Evolutionary conservation across 2,888 invertebrate genomes (phyloP).

Genomic region (Melanostoma scalare): DNA sequence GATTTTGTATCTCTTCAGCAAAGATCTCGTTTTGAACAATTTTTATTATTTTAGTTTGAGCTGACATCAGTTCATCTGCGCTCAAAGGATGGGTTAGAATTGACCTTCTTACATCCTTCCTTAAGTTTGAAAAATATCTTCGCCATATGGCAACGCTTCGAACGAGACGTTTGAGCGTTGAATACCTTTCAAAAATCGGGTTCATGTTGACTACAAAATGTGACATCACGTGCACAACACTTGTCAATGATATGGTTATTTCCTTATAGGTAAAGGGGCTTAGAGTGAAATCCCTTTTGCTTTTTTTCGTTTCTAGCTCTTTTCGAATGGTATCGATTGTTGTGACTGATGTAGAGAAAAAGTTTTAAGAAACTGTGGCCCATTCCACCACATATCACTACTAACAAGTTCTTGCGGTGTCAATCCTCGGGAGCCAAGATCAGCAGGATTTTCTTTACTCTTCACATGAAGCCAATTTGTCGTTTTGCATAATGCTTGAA

Average conservation of each 20-base stretch:
- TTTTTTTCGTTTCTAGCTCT: too few species aligned
- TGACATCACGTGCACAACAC: neutral
- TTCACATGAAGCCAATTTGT: too few species aligned
- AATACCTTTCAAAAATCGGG: conserved; percentile 2
- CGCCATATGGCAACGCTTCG: conserved; percentile 9
- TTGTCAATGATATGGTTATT: neutral
- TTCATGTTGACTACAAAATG: neutral
- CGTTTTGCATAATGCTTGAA: too few species aligned
- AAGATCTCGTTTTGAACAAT: neutral
- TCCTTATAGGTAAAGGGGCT: too few species aligned
- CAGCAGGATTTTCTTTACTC: too few species aligned
- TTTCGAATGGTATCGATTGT: too few species aligned
- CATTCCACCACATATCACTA: too few species aligned
- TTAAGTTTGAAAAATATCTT: conserved; percentile 12
- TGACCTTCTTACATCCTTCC: neutral
- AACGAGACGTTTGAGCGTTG: neutral
- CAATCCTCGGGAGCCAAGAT: too few species aligned
- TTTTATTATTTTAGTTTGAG: conserved; percentile 3
- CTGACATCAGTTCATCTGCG: conserved; percentile 12
- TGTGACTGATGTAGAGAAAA: too few species aligned
- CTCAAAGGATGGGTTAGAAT: neutral
- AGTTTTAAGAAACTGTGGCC: too few species aligned
- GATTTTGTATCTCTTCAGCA: neutral
- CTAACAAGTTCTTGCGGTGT: too few species aligned
- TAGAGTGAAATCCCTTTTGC: too few species aligned